Conservation (phyloP, 2,888 invertebrate species). For the Sepioteuthis lessoniana region DNA sequence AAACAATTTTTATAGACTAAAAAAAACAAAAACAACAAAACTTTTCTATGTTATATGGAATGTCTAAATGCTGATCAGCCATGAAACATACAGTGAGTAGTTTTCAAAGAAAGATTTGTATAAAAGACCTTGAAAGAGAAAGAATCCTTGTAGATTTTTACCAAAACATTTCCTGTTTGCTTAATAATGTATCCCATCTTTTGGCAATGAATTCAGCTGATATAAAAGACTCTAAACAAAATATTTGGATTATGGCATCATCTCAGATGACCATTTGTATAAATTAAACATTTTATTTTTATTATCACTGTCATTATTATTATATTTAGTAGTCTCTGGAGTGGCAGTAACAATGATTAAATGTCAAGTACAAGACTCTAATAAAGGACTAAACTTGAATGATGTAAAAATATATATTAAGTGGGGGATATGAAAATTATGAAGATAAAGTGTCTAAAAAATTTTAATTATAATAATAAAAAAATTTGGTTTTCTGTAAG, state of each 20-base stretch:
- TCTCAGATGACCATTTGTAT: neutral
- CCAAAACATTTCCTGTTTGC: neutral
- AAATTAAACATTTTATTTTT: neutral
- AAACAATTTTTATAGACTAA: too few relatives aligned
- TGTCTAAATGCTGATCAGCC: too few relatives aligned
- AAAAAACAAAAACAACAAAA: too few relatives aligned
- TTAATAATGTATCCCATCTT: neutral
- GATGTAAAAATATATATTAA: neutral
- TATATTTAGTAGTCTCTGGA: neutral
- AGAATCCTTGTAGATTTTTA: neutral
- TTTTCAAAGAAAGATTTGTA: too few relatives aligned
- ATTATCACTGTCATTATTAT: neutral
- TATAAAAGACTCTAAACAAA: neutral
- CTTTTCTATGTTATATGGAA: too few relatives aligned
- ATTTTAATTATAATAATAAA: neutral
- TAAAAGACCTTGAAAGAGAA: too few relatives aligned
- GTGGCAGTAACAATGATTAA: neutral
- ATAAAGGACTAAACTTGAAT: neutral
- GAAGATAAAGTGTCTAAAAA: neutral
- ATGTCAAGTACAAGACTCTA: neutral
- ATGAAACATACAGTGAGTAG: too few relatives aligned
- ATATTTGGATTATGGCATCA: neutral
- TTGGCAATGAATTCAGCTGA: neutral
- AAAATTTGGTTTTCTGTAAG: too few relatives aligned
- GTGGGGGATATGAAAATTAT: neutral